Conservation (phyloP, 2,797 vertebrate species). For the Lophotriccus pileatus region DNA sequence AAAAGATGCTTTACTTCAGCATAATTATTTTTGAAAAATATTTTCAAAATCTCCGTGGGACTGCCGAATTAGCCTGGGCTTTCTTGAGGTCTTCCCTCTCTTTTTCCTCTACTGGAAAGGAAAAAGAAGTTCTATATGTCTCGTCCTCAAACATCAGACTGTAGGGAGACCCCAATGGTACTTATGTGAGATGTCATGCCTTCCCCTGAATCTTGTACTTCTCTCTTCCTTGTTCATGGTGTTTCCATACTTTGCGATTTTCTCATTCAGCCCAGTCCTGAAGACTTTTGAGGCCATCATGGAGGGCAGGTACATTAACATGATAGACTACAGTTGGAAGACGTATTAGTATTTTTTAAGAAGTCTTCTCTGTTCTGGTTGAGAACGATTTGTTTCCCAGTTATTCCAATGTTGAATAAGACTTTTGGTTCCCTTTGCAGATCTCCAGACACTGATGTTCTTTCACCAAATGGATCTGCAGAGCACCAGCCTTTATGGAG, state of each 20-base stretch:
- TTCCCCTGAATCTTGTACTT: background rate
- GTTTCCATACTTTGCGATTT: background rate
- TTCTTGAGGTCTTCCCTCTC: background rate
- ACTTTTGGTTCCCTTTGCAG: background rate
- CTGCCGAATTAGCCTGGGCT: background rate
- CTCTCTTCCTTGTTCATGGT: background rate
- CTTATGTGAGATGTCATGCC: accelerated
- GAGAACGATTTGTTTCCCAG: background rate
- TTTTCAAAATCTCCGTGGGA: background rate
- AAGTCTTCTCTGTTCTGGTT: background rate
- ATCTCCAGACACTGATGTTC: background rate
- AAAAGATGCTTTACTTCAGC: conserved; percentile 68
- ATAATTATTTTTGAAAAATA: conserved; percentile 63
- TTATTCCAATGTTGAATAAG: background rate
- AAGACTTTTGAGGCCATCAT: background rate
- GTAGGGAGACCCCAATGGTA: background rate
- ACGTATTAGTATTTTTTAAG: background rate
- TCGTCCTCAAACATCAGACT: background rate
- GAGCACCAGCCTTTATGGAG: background rate
- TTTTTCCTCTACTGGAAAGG: background rate
- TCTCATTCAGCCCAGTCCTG: background rate
- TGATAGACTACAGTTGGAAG: accelerated
- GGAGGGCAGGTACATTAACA: background rate
- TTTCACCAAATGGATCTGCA: background rate
- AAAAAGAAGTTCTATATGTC: background rate